Base-by-base conservation (phyloP, 2,797 vertebrate species). In the Chelmon rostratus region DNA sequence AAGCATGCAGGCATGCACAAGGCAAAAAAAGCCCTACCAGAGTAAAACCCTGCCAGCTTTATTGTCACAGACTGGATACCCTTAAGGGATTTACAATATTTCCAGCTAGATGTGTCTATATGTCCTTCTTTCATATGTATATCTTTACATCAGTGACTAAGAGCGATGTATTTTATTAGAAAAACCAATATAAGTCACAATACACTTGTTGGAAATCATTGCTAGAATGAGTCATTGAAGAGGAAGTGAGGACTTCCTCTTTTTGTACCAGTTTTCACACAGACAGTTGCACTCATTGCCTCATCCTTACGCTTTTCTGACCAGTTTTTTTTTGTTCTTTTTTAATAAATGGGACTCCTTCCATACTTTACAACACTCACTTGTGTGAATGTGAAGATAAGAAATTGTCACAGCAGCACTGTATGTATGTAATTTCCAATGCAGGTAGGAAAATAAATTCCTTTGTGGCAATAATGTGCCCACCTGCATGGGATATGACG, bases 1-100 rank as follows among this genome's bases (percentile, higher is more conserved):
- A 8, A 65, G 84, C 64, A 79, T 56, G 78, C 76, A 78, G 47
- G 15, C 44, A 52, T 1, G n/a, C 16, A 54, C 9, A 66, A 23
- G 19, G 57, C 12, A 25, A 28, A 33, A 15, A 19, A 73, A 31
- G 25, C 37, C 13, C 10, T 57, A 10, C 25, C 12, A 40, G 13
- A 50, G 19, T 13, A 46, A 64, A 70, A 33, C 3, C 47, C 21
- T 19, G 58, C 23, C 40, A 58, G 52, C 33, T 31, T 65, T n/a
- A 10, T 35, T 76, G 62, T 74, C 74, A 49, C 53, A 64, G 49
- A 74, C 28, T 33, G 42, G 56, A n/a, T n/a, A 21, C 11, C 49
- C 63, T 21, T 53, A 42, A 68, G 31, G 33, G 0, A 61, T 50
- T 38, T 62, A 53, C 19, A 68, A 42, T 52, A 62, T 46, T 57